Percentiles rank a stretch among this genome's conserved stretches.
Evolutionary conservation across 1,140 invertebrate genomes (phyloP).

Genomic region (Bombus pyrosoma): DNA sequence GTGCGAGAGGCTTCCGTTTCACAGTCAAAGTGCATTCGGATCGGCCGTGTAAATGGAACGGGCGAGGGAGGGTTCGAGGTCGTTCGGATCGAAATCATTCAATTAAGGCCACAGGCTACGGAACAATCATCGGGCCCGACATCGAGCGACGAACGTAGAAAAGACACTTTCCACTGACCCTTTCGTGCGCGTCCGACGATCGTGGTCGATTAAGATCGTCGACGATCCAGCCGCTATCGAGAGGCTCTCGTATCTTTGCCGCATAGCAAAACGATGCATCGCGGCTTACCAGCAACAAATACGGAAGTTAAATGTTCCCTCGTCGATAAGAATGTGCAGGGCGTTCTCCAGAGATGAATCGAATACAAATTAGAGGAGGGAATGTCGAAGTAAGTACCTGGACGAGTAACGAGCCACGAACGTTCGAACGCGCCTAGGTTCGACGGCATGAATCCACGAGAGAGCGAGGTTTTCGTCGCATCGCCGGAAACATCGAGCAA

Average conservation of each 20-base stretch:
- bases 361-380: slow-evolving; percentile 44
- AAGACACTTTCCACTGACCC: slow-evolving; percentile 19
- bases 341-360: slow-evolving; percentile 39
- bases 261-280: slow-evolving; percentile 20
- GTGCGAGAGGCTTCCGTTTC: slow-evolving; percentile 51
- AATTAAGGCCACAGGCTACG: slow-evolving; percentile 77
- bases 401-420: slow-evolving; percentile 9
- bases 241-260: background rate
- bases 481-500: background rate
- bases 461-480: background rate
- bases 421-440: background rate
- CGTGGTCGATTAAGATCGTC: background rate
- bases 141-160: slow-evolving; percentile 44
- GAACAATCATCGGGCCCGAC: slow-evolving; percentile 12
- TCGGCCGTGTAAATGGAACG: slow-evolving; percentile 53
- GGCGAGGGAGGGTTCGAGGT: slow-evolving; percentile 68
- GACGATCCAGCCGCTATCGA: background rate
- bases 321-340: slow-evolving; percentile 44
- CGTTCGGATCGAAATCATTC: slow-evolving; percentile 75
- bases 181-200: background rate
- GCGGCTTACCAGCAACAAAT: background rate
- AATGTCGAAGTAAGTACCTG: slow-evolving; percentile 31
- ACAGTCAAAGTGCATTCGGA: slow-evolving; percentile 54
- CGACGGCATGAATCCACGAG: background rate
- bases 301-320: slow-evolving; percentile 41